Evolutionary conservation across 2,797 vertebrate species (phyloP).

Genomic region (Tenualosa ilisha): DNA sequence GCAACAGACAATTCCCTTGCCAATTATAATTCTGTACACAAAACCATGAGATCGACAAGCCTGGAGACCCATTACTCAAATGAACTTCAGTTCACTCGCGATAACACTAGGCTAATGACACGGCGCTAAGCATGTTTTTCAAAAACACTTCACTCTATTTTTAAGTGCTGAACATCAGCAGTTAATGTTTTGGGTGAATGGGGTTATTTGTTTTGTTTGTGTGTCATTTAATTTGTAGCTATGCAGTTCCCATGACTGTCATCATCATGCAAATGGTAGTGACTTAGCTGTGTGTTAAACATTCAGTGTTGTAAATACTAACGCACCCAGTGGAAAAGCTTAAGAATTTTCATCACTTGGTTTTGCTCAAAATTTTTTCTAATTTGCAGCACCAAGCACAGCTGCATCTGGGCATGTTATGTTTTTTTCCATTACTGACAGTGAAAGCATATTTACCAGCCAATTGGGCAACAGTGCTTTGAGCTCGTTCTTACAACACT

Average conservation of each 20-base stretch:
- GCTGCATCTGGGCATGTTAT: not conserved
- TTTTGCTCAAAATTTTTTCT: not conserved
- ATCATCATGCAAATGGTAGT: not conserved
- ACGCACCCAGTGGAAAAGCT: not conserved
- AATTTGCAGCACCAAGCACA: not conserved
- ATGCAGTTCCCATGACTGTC: conserved; percentile 1
- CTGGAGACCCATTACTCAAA: not conserved
- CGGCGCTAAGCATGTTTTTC: not conserved
- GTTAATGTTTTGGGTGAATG: not conserved
- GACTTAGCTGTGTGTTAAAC: not conserved
- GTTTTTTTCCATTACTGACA: not conserved
- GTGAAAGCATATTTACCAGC: conserved; percentile 13
- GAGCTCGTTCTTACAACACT: not conserved
- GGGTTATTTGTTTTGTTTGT: conserved; percentile 5
- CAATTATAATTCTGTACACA: conserved; percentile 30
- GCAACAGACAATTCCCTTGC: conserved; percentile 44
- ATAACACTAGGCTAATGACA: conserved; percentile 11
- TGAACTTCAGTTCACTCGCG: conserved; percentile 6
- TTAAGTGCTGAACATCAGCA: not conserved
- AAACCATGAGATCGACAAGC: not conserved
- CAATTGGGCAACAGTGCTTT: conserved; percentile 13
- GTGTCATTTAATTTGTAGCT: not conserved
- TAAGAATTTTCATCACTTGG: conserved; percentile 11
- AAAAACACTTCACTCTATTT: not conserved
- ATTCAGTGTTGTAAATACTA: not conserved